Percentiles rank a stretch among this genome's conserved stretches.
Evolutionary conservation across 2,888 invertebrate species (phyloP).

Genomic region (Apamea anceps): DNA sequence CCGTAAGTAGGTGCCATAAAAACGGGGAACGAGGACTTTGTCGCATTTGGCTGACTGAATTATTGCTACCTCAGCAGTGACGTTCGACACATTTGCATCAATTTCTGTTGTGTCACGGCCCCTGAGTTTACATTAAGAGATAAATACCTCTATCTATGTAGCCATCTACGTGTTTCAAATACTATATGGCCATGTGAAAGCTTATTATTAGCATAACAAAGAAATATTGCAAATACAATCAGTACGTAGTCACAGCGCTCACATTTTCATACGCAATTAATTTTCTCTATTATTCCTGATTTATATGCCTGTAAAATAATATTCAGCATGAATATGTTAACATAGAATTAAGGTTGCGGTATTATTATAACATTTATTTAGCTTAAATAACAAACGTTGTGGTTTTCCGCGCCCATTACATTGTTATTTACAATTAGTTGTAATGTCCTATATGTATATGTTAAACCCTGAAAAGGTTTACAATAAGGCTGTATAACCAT

Average conservation of each 20-base stretch:
- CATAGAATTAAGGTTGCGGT: constrained; percentile 46
- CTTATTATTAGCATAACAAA: constrained; percentile 63
- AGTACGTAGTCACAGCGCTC: constrained; percentile 30
- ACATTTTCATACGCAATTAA: constrained; percentile 49
- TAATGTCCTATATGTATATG: constrained; percentile 66
- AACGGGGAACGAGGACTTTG: constrained; percentile 46
- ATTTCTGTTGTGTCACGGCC: constrained; percentile 57
- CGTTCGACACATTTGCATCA: constrained; percentile 52
- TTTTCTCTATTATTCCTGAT: constrained; percentile 39
- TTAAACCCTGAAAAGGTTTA: constrained; percentile 77
- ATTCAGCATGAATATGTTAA: constrained; percentile 32
- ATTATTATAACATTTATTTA: constrained; percentile 50
- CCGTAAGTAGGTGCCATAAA: constrained; percentile 68
- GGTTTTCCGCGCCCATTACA: constrained; percentile 68
- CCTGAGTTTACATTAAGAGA: constrained; percentile 53
- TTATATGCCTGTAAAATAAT: constrained; percentile 39
- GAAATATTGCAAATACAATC: constrained; percentile 49
- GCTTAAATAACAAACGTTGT: constrained; percentile 63
- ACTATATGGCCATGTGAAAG: constrained; percentile 60
- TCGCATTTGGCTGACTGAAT: constrained; percentile 59
- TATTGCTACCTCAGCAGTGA: constrained; percentile 41
- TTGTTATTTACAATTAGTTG: constrained; percentile 58
- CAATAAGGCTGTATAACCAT: constrained; percentile 80
- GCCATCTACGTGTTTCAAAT: constrained; percentile 54
- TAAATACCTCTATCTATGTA: constrained; percentile 50